Percentiles rank a stretch among this genome's conserved stretches.
Conservation (phyloP, 2,888 invertebrate genomes). For the Notodonta ziczac region DNA sequence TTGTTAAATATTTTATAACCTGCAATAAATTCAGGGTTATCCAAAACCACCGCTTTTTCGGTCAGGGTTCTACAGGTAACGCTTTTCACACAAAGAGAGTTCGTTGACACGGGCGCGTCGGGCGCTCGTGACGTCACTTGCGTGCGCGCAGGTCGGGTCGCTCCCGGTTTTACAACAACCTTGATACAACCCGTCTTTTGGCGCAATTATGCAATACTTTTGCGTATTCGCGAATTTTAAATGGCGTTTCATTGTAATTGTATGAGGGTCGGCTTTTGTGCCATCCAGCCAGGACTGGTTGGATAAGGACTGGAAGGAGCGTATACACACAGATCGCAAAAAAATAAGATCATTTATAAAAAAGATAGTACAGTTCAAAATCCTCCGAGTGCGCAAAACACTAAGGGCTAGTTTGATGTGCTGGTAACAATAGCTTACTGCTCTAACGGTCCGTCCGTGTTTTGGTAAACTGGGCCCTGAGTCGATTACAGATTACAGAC, state of each 20-base stretch:
- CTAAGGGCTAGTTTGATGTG: too few relatives aligned
- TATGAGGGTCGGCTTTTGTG: neutral
- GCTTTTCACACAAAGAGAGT: slow-evolving; percentile 22
- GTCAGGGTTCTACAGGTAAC: slow-evolving; percentile 14
- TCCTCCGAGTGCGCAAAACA: too few relatives aligned
- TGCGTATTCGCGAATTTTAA: neutral
- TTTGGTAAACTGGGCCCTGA: too few relatives aligned
- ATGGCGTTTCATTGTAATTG: neutral
- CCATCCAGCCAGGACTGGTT: neutral
- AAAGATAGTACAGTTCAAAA: too few relatives aligned
- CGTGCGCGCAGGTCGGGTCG: slow-evolving; percentile 31
- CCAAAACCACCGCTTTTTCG: slow-evolving; percentile 11
- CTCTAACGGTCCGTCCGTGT: too few relatives aligned
- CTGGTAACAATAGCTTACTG: too few relatives aligned
- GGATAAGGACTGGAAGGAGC: neutral
- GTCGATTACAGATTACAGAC: too few relatives aligned
- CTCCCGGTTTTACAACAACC: slow-evolving; percentile 26
- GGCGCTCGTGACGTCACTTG: slow-evolving; percentile 33
- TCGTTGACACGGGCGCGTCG: slow-evolving; percentile 30
- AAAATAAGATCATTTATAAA: too few relatives aligned
- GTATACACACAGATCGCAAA: too few relatives aligned
- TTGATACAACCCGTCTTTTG: slow-evolving; percentile 25
- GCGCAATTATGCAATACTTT: slow-evolving; percentile 26
- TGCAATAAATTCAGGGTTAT: neutral
- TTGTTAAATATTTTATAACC: too few relatives aligned